These are phyloP conservation scores for Merluccius polli DNA, from an alignment of 2,797 vertebrate genomes.

Conservation along the genomic window DNA sequence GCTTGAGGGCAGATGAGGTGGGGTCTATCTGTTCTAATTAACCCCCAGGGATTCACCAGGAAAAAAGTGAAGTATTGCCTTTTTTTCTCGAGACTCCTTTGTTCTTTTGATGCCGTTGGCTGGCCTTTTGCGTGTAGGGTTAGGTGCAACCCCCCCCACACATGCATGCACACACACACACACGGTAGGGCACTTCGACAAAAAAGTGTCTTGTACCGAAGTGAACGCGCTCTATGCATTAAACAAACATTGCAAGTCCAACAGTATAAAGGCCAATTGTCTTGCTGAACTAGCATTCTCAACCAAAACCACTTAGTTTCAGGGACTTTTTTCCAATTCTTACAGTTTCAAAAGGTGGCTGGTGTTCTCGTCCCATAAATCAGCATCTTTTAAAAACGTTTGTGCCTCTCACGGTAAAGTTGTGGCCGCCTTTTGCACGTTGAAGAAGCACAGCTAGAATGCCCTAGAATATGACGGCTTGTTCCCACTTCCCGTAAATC, in stretches of 20 bases:
- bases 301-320: conserved; percentile 64
- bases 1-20: conserved; percentile 53
- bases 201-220: conserved; percentile 54
- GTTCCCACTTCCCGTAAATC: too few species aligned
- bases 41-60: conserved; percentile 57
- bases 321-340: conserved; percentile 48
- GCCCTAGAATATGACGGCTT: too few species aligned
- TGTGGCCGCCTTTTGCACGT: too few species aligned
- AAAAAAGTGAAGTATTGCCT: conserved; percentile 41
- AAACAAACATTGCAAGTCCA: not conserved
- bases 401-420: not conserved
- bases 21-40: conserved; percentile 63
- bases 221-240: conserved; percentile 20
- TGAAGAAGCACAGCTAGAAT: too few species aligned
- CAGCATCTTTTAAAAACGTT: conserved; percentile 47
- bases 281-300: conserved; percentile 54
- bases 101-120: conserved; percentile 56
- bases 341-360: conserved; percentile 60
- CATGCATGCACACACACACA: conserved; percentile 4
- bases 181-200: not conserved
- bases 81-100: conserved; percentile 13
- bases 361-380: conserved; percentile 53
- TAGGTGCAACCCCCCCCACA: conserved; percentile 31
- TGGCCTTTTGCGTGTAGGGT: conserved; percentile 41
- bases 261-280: conserved; percentile 28